Base-by-base conservation (phyloP, 2,888 invertebrate genomes). In the Phortica magna region DNA sequence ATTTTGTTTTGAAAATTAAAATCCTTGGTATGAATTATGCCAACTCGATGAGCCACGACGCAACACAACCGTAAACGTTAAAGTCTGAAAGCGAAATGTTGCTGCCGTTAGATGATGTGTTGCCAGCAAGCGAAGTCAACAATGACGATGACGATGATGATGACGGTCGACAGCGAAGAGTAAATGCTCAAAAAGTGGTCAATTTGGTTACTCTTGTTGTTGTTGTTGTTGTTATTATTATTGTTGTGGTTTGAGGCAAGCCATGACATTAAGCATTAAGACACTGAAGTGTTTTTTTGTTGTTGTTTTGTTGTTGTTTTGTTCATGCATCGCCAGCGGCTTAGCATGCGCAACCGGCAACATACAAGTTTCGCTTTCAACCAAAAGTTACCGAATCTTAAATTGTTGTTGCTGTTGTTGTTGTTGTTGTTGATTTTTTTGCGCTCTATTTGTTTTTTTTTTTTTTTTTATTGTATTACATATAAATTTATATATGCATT, bases 71-170 rank as follows among this genome's bases (percentile, higher is more conserved):
- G 88, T 76, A 81, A 75, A 59, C 83, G 79, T 57, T 82, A 77
- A 82, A 79, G 83, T 73, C 79, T 79, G 75, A 75, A 81, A 73
- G 74, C 75, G 81, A 83, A 89, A 81, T 87, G 89, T 74, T 80
- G 73, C 75, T 70, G 55, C 73, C 71, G 75, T 64, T 72, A 75
- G 67, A 71, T 79, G 73, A 81, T 80, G 80, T 81, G 80, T 84
- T 84, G 79, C 76, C 61, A 73, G n/a, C 73, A 75, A 75, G 81
- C 80, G 80, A 84, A 42, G 53, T 79, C 83, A 61, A 61, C 61
- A 48, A 43, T 17, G 67, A n/a, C 1, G 48, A 5, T 7, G n/a
- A 5, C 3, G 31, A 31, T 31, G 31, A 31, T 31, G 31, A 31
- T 31, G 6, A 41, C 17, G 55, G 14, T 17, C 65, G 57, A 59